Percentiles rank a stretch among this genome's conserved stretches.
phyloP scores from a whole-genome alignment of 2,888 invertebrate species.

The Tubulanus polymorphus region DNA sequence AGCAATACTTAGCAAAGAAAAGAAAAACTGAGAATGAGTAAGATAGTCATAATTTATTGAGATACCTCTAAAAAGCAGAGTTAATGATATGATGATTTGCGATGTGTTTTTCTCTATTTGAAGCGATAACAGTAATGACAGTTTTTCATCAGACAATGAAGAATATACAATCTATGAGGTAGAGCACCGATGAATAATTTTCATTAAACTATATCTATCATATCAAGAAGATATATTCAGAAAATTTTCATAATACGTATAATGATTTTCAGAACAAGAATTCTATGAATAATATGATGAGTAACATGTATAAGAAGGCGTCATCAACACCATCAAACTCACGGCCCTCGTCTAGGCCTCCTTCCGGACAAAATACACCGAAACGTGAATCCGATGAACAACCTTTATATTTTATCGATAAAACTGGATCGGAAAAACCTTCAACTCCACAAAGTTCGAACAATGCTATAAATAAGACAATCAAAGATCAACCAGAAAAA shows the following conservation, averaged over 20 bases:
- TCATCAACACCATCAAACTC: slow-evolving; percentile 7
- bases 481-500: too few relatives aligned
- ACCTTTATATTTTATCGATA: too few relatives aligned
- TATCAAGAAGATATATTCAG: neutral
- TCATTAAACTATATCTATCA: neutral
- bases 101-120: slow-evolving; percentile 11
- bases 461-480: too few relatives aligned
- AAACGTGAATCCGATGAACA: too few relatives aligned
- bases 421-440: too few relatives aligned
- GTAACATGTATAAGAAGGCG: slow-evolving; percentile 34
- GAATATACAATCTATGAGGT: slow-evolving; percentile 23
- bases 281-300: slow-evolving; percentile 39
- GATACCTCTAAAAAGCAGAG: slow-evolving; percentile 2
- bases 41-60: neutral
- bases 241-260: too few relatives aligned
- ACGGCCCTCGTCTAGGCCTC: neutral
- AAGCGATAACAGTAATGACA: slow-evolving; percentile 7
- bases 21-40: neutral
- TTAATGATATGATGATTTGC: too few relatives aligned
- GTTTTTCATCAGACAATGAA: slow-evolving; percentile 24
- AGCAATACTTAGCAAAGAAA: neutral
- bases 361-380: too few relatives aligned
- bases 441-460: too few relatives aligned
- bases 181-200: neutral
- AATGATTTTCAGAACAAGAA: slow-evolving; percentile 42